Evolutionary conservation across 2,888 invertebrate genomes (phyloP), one percentile per base, ranked within the genome.

Genomic region (Tachina lurida): DNA sequence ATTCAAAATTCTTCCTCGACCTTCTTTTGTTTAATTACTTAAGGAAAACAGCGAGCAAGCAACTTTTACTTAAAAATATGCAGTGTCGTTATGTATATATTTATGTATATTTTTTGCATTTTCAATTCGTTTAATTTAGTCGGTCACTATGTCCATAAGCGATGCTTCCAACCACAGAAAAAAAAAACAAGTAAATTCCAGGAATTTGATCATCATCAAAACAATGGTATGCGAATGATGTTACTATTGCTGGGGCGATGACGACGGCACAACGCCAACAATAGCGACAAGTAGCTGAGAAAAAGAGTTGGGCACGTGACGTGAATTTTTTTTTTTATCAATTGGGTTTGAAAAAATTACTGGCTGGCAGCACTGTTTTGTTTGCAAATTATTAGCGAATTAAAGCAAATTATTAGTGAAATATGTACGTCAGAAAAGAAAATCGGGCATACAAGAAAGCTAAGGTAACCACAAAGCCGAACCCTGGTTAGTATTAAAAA

Each of bases 181-280:
- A 31, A 74, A 73, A 56, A 80, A 73, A 13, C 83, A 84, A 86
- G 84, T 77, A 41, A 89, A 87, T 90, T 90, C 90, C 90, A 88
- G 88, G 90, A 90, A 90, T 90, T 89, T 89, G 89, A 90, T 90
- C 89, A 89, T 89, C 89, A 78, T 74, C 84, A 70, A 77, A 65
- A 71, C 71, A 45, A n/a, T 77, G 71, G 58, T 71, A 75, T 88
- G 88, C 71, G 70, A 81, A 83, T 84, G 63, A 22, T 60, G 19
- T 76, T 45, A 56, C 56, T 31, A 67, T 49, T 68, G 68, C 68
- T 62, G 74, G 22, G 45, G 58, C 68, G 3, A 60, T 49, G 62
- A n/a, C 47, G 41, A 47, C 3, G 15, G 47, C 45, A 52, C 17
- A 39, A 60, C 13, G 41, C 43, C 19, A 49, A 63, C 10, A 60